Evolutionary conservation across 1,140 invertebrate species (phyloP).

Genomic region (Druon quercuslanigerum): DNA sequence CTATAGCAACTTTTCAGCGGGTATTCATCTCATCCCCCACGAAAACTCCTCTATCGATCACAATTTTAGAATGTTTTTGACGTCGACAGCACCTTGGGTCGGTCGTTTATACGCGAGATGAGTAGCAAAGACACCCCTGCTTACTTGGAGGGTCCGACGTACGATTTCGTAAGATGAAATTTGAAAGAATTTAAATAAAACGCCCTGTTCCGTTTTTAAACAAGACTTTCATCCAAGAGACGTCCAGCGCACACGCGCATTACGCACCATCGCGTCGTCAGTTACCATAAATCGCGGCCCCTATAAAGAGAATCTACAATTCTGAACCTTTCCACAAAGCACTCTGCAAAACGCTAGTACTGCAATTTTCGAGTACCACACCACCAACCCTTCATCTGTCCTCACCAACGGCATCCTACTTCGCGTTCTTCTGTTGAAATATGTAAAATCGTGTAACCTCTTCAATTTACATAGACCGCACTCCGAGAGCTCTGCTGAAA

Average conservation of each 20-base stretch:
- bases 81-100: constrained; percentile 42
- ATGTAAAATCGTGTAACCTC: constrained; percentile 76
- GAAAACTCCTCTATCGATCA: constrained; percentile 46
- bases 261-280: constrained; percentile 15
- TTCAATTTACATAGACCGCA: constrained; percentile 73
- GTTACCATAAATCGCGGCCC: constrained; percentile 60
- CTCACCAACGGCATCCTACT: constrained; percentile 34
- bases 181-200: constrained; percentile 64
- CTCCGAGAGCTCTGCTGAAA: constrained; percentile 35
- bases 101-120: constrained; percentile 51
- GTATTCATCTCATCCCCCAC: constrained; percentile 1
- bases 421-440: constrained; percentile 69
- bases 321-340: constrained; percentile 75
- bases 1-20: constrained; percentile 60
- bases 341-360: constrained; percentile 72
- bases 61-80: constrained; percentile 53
- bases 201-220: constrained; percentile 40
- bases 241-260: constrained; percentile 19
- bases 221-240: background rate
- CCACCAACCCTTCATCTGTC: constrained; percentile 37
- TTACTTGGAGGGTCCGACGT: constrained; percentile 32
- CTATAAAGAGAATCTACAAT: constrained; percentile 71
- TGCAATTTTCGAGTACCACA: constrained; percentile 71
- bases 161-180: constrained; percentile 42
- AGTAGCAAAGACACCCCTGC: constrained; percentile 3